These are phyloP conservation scores for Aricia agestis DNA, from an alignment of 1,140 invertebrate genomes.

Conservation along the genomic window DNA sequence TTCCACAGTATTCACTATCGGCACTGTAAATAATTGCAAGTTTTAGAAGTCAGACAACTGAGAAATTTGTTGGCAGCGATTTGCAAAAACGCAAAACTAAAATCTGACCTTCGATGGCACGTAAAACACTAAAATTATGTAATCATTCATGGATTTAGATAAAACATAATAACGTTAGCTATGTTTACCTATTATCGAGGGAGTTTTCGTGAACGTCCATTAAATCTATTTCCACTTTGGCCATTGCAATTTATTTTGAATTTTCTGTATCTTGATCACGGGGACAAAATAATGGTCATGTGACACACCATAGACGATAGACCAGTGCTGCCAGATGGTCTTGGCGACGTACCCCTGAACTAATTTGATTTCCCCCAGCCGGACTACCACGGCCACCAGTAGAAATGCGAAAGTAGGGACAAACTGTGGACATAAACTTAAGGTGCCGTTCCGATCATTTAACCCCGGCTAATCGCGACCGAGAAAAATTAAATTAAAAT, in stretches of 20 bases:
- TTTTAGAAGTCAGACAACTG: slow-evolving; percentile 3
- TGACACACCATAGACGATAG: slow-evolving; percentile 61
- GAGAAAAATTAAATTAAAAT: too few relatives aligned
- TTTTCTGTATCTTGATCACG: slow-evolving; percentile 75
- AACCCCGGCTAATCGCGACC: too few relatives aligned
- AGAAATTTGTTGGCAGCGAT: slow-evolving; percentile 22
- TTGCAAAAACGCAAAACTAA: slow-evolving; percentile 59
- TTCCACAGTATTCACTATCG: slow-evolving; percentile 67
- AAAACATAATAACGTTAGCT: slow-evolving; percentile 31
- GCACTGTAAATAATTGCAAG: slow-evolving; percentile 54
- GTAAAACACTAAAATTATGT: slow-evolving; percentile 56
- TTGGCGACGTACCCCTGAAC: too few relatives aligned
- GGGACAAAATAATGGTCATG: slow-evolving; percentile 76
- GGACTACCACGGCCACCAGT: too few relatives aligned
- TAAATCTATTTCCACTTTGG: slow-evolving; percentile 64
- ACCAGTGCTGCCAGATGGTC: too few relatives aligned
- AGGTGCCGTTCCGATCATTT: too few relatives aligned
- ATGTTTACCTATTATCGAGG: slow-evolving; percentile 68
- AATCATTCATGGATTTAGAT: slow-evolving; percentile 36
- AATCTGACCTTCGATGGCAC: slow-evolving; percentile 54
- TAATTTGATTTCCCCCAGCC: too few relatives aligned
- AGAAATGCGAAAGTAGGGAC: too few relatives aligned
- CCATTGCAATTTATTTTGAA: slow-evolving; percentile 73
- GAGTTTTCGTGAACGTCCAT: slow-evolving; percentile 68
- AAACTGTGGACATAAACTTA: too few relatives aligned